Base-by-base conservation (phyloP, 23 tunicate species). In the Diplosoma virens region DNA sequence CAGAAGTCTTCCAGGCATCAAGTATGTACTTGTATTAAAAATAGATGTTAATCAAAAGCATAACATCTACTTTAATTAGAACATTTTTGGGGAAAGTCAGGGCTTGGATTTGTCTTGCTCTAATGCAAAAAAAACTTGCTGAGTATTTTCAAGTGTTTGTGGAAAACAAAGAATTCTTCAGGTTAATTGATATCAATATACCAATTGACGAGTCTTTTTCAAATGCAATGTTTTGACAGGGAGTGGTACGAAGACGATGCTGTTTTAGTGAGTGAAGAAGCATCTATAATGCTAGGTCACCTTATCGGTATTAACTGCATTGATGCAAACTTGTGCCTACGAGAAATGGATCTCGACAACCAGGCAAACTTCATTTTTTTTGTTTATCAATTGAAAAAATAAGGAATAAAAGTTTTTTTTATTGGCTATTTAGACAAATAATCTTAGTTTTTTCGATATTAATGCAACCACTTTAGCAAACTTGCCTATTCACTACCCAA, bases 121-220 rank as follows among this genome's bases (percentile, higher is more conserved):
- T 93, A 16, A 86, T 94, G 98, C 98, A 94, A 71, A 94, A 94
- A 58, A 78, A 92, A 29, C 75, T 86, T 16, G 84, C 94, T 2
- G 86, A 94, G 36, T 87, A 94, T 56, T 78, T 94, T 52, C 73
- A 81, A 66, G 37, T 79, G 32, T 56, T 90, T 37, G 67, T 90
- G 2, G 97, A 84, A 18, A 74, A 79, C 77, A 90, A 75, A 75
- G 47, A 64, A 4, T 33, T 79, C 0, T 71, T 90, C 60, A 80
- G 85, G 96, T 89, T 21, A 32, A 45, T 82, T 9, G 18, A 7
- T 7, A 41, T 7, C 14, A 14, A 7, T 41, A 14, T 41, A 14
- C 14, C 11, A 41, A 41, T 14, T 41, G 9, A 7, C 50, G 14
- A 41, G 11, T 41, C 9, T 41, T 41, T 9, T 41, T 14, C 9